Evolutionary conservation across 2,797 vertebrate species (phyloP).

Genomic region (Tangara arthus): DNA sequence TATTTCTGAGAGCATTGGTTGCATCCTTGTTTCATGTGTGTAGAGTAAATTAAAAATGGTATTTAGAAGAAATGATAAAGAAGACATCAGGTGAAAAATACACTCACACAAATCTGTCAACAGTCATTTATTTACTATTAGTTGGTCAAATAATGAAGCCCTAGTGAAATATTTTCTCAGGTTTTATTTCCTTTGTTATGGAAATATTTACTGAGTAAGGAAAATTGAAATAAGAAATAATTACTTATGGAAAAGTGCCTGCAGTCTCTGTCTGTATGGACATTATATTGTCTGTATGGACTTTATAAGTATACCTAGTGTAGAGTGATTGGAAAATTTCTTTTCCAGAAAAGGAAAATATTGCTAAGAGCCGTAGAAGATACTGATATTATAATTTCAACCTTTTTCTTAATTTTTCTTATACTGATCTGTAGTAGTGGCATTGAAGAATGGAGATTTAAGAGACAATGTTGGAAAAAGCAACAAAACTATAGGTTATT

Average conservation of each 20-base stretch:
- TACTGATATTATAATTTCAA: not conserved
- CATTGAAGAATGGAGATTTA: not conserved
- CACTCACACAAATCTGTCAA: not conserved
- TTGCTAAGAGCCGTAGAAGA: not conserved
- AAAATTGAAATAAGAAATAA: not conserved
- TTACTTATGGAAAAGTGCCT: not conserved
- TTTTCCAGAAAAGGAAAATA: not conserved
- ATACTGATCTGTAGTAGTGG: not conserved
- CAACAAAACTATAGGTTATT: not conserved
- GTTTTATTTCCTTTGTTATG: not conserved
- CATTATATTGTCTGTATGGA: not conserved
- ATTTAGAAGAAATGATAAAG: not conserved
- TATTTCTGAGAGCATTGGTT: not conserved
- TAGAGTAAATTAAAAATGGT: not conserved
- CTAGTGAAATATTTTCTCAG: not conserved
- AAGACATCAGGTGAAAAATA: not conserved
- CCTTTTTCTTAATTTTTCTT: not conserved
- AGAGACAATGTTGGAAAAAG: not conserved
- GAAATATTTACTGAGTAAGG: not conserved
- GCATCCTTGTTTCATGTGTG: not conserved
- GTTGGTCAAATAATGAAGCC: not conserved
- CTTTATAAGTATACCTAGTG: not conserved
- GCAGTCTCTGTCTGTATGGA: not conserved
- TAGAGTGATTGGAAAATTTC: not conserved
- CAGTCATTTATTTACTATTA: not conserved